Evolutionary conservation across 2,888 invertebrate genomes (phyloP), one percentile per base, ranked within the genome.

Genomic region (Trisateles emortualis): DNA sequence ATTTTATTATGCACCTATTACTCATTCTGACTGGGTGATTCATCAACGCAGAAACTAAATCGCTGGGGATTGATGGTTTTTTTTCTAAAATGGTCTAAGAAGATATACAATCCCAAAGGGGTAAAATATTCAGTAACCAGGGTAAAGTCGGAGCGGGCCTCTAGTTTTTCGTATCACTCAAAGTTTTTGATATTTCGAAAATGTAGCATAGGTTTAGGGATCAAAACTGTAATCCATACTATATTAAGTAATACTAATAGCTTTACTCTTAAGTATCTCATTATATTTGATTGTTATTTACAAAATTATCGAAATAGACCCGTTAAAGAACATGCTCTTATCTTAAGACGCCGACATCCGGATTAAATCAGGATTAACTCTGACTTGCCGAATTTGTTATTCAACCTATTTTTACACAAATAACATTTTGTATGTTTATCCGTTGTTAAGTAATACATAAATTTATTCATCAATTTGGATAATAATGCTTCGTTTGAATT

Each of bases 321-420:
- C 17, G 10, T 46, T 59, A 44, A 41, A 59, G 32, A 63, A 51
- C 46, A 26, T 43, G 30, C n/a, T n/a, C 13, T 19, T 19, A 35
- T 49, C 47, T 39, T 44, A 26, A 45, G 35, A 38, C 43, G 40
- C 41, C 43, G 46, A 22, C 8, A 1, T 52, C 26, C 29, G 48
- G 56, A 63, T 65, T 60, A 58, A 39, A 60, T 58, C 16, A 58
- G 66, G 66, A 68, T 64, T 60, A 54, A 60, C 30, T 48, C 39
- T 3, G 44, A 35, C 40, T n/a, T 13, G 33, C 11, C 11, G 49
- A 64, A 57, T 67, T 35, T 64, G 52, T 61, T 59, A 16, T 60
- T 60, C 38, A 55, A 61, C 48, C 61, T 64, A 59, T 59, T 67
- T 67, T 50, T 29, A 40, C 30, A 49, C 19, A 40, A 63, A 49